A percentile compares a stretch with the other conserved stretches of the same genome.
Evolutionary conservation across 2,113 vertebrate genomes (phyloP).

Genomic region (Grantiella picta): DNA sequence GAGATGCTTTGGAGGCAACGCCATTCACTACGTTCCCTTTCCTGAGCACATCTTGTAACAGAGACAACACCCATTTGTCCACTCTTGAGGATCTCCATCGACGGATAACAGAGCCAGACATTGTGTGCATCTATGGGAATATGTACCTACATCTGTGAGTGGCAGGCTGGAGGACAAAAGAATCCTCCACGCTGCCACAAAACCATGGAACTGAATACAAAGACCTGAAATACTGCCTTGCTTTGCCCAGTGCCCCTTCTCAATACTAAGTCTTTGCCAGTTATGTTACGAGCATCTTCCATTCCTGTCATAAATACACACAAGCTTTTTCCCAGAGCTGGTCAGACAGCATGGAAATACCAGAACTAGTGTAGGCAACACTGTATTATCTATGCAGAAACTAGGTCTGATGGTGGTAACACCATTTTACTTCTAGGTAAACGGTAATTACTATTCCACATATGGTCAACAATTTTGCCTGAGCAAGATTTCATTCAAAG

Average conservation of each 20-base stretch:
- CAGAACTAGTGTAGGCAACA: fast-evolving
- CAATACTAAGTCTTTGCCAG: neutral
- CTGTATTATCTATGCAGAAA: neutral
- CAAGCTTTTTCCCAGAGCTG: neutral
- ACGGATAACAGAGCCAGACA: neutral
- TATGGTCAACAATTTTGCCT: neutral
- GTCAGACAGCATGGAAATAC: neutral
- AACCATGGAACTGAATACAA: neutral
- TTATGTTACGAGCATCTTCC: neutral
- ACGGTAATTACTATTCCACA: neutral
- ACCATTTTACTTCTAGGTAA: neutral
- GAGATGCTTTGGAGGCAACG: neutral
- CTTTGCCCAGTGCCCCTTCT: neutral
- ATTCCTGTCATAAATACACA: neutral
- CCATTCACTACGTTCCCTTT: neutral
- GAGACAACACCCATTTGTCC: neutral
- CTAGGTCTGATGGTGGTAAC: neutral
- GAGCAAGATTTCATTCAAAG: neutral
- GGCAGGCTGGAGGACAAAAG: neutral
- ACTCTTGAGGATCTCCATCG: neutral
- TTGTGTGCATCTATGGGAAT: neutral
- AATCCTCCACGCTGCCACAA: neutral
- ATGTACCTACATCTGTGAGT: neutral
- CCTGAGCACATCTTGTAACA: neutral
- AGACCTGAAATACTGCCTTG: neutral